Percentiles rank a stretch among this genome's conserved stretches.
Conservation (phyloP, 2,888 invertebrate species). For the Ypsolopha sequella region DNA sequence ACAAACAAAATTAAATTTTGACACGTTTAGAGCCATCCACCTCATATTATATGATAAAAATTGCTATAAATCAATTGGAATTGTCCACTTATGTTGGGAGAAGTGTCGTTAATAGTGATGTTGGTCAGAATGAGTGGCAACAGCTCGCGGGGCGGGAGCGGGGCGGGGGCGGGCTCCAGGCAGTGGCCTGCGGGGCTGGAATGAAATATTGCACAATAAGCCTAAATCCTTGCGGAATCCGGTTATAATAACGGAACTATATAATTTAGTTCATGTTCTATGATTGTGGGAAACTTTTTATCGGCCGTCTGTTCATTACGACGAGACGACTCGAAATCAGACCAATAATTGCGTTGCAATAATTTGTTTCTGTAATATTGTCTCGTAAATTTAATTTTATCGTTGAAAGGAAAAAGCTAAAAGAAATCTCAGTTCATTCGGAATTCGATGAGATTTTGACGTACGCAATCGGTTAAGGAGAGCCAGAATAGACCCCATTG, state of each 20-base stretch:
- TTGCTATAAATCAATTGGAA: conserved; percentile 19
- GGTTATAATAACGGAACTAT: neutral
- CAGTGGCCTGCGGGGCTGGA: too few relatives aligned
- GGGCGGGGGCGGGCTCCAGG: neutral
- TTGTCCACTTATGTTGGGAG: conserved; percentile 14
- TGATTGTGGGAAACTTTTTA: neutral
- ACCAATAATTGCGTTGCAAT: neutral
- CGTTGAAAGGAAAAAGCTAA: neutral
- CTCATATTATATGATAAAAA: conserved; percentile 14
- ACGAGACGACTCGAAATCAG: neutral
- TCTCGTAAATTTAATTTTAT: neutral
- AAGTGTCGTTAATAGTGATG: conserved; percentile 1
- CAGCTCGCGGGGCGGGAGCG: neutral
- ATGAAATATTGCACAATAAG: neutral
- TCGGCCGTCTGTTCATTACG: neutral
- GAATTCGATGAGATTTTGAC: too few relatives aligned
- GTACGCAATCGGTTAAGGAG: too few relatives aligned
- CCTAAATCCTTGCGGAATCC: neutral
- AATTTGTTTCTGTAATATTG: neutral
- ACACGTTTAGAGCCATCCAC: conserved; percentile 18
- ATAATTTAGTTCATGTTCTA: neutral
- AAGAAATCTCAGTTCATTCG: neutral
- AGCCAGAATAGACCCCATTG: too few relatives aligned
- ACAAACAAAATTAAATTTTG: conserved; percentile 25
- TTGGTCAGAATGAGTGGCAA: neutral